Conservation (phyloP, 92 coral and sea anemone genomes). For the Muricea muricata region DNA sequence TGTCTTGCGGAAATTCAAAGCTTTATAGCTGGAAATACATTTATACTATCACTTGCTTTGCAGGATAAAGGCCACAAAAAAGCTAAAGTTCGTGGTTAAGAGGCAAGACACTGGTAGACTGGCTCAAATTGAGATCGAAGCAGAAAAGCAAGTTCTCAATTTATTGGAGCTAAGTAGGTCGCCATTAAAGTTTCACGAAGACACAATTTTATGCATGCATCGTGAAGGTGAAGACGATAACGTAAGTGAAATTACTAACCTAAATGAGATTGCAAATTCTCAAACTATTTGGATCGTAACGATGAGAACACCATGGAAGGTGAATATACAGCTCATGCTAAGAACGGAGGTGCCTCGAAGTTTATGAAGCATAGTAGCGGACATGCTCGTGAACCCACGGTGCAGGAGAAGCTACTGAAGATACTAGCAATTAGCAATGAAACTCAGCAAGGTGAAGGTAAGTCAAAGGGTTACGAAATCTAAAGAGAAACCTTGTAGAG, state of each 20-base stretch:
- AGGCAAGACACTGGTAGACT: neutral
- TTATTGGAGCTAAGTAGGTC: neutral
- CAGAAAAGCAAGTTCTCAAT: neutral
- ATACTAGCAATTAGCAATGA: neutral
- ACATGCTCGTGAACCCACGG: neutral
- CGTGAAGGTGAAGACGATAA: neutral
- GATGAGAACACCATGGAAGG: neutral
- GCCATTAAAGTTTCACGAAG: neutral
- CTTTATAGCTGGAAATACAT: too few species aligned
- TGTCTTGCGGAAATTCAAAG: too few species aligned
- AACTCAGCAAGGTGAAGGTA: constrained; percentile 45
- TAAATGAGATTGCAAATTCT: neutral
- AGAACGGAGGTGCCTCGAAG: neutral
- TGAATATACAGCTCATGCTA: neutral
- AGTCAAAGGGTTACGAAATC: too few species aligned
- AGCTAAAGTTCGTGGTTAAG: neutral
- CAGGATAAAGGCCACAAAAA: too few species aligned
- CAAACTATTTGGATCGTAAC: neutral
- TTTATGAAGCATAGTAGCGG: neutral
- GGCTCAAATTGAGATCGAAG: neutral
- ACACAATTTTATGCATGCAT: neutral
- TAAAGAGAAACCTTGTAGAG: too few species aligned
- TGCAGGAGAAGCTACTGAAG: neutral
- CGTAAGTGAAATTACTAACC: neutral
- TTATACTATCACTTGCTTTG: too few species aligned